Conservation (phyloP, 2,113 vertebrate genomes). For the Equus przewalskii region DNA sequence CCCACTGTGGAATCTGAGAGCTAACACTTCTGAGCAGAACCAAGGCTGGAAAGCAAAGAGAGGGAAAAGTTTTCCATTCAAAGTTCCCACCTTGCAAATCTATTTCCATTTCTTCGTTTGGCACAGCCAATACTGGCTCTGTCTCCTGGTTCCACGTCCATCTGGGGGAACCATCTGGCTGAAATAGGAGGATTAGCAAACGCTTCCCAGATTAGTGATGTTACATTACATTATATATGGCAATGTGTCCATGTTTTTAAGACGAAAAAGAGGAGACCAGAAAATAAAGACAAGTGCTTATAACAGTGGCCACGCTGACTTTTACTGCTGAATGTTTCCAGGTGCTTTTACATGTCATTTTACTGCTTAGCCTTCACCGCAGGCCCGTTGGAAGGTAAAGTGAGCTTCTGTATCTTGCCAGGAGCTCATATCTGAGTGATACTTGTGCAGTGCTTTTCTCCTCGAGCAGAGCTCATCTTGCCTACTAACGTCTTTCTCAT, state of each 20-base stretch:
- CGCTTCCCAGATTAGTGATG: slow-evolving; percentile 51
- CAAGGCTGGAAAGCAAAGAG: slow-evolving; percentile 52
- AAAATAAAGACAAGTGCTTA: slow-evolving; percentile 12
- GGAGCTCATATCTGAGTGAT: neutral
- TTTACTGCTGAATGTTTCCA: neutral
- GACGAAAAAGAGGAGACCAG: neutral
- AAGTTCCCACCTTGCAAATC: slow-evolving; percentile 71
- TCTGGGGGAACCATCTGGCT: slow-evolving; percentile 68
- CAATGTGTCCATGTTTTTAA: neutral
- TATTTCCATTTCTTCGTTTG: slow-evolving; percentile 77
- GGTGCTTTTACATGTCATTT: neutral
- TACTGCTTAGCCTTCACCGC: neutral
- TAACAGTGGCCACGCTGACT: neutral
- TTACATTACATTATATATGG: neutral
- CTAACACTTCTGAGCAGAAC: slow-evolving; percentile 43
- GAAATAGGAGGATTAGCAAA: slow-evolving; percentile 59
- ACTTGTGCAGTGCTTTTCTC: neutral
- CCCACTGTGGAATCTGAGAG: slow-evolving; percentile 18
- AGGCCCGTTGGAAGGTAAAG: neutral
- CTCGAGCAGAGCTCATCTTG: neutral
- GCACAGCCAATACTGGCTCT: slow-evolving; percentile 36
- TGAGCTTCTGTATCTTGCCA: neutral
- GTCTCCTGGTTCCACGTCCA: slow-evolving; percentile 24
- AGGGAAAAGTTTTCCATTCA: slow-evolving; percentile 67
- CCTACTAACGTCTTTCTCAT: neutral